Percentiles rank a stretch among this genome's conserved stretches.
Conservation (phyloP, 2,797 vertebrate genomes). For the Eospalax fontanierii region DNA sequence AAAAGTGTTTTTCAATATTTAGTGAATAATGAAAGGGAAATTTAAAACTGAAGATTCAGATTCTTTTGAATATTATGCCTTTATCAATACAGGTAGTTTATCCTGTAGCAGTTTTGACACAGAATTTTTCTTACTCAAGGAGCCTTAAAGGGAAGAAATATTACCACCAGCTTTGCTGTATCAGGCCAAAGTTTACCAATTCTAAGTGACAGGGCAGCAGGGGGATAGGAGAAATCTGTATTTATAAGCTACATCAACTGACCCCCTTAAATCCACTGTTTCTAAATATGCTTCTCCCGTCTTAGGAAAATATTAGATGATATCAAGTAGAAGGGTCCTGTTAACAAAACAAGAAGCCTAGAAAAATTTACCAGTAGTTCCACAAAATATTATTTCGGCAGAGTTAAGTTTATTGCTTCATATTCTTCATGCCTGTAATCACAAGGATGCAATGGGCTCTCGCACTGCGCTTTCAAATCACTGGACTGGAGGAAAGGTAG, state of each 20-base stretch:
- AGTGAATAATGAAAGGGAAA: conserved; percentile 15
- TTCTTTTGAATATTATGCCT: not conserved
- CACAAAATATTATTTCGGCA: conserved; percentile 29
- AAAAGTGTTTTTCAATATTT: not conserved
- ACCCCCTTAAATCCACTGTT: not conserved
- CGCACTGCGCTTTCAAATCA: not conserved
- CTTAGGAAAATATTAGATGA: not conserved
- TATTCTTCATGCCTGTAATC: not conserved
- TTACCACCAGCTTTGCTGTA: not conserved
- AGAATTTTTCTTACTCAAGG: conserved; percentile 47
- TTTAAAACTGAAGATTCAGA: not conserved
- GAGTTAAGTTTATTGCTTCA: not conserved
- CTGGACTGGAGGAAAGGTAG: not conserved
- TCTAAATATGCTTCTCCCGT: not conserved
- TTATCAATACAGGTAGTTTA: not conserved
- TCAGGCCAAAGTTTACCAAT: not conserved
- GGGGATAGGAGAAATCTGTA: not conserved
- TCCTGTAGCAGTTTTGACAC: not conserved
- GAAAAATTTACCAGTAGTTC: not conserved
- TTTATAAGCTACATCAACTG: not conserved
- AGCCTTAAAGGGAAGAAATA: not conserved
- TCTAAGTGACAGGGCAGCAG: not conserved
- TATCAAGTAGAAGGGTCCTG: not conserved
- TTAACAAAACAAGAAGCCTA: conserved; percentile 8
- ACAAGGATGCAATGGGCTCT: not conserved